These are phyloP conservation scores for Pyrochroa serraticornis DNA, from an alignment of 2,888 invertebrate genomes.

Conservation along the genomic window DNA sequence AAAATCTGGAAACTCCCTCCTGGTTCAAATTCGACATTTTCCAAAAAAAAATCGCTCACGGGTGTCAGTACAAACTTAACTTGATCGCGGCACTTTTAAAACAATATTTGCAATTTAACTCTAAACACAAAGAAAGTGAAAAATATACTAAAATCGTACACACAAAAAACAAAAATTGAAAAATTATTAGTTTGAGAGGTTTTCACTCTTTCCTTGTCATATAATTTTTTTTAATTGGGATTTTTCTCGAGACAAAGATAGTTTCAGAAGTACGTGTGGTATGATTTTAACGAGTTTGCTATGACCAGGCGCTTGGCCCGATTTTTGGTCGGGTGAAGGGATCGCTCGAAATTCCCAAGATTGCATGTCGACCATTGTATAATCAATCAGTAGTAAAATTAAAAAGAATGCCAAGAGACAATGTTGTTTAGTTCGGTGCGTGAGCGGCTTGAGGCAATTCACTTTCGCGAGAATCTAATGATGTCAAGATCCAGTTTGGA, in stretches of 20 bases:
- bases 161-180: no score
- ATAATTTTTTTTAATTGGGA: no score
- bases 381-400: slow-evolving; percentile 28
- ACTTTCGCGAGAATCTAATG: slow-evolving; percentile 33
- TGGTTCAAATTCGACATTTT: slow-evolving; percentile 4
- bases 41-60: no score
- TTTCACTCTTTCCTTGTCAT: no score
- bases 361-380: slow-evolving; percentile 21
- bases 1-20: slow-evolving; percentile 19
- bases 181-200: no score
- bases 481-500: slow-evolving; percentile 32
- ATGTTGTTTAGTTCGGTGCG: slow-evolving; percentile 30
- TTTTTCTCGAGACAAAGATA: background rate
- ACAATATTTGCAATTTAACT: no score
- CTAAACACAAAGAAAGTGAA: no score
- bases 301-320: background rate
- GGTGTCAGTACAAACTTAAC: no score
- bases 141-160: no score
- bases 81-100: no score
- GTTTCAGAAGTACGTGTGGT: background rate
- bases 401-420: slow-evolving; percentile 29
- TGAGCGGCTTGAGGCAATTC: slow-evolving; percentile 28
- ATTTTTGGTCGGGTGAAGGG: slow-evolving; percentile 7
- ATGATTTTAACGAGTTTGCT: background rate
- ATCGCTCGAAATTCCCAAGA: slow-evolving; percentile 15